A percentile compares a stretch with the other conserved stretches of the same genome.
phyloP scores from a whole-genome alignment of 2,113 vertebrate species.

The Xenotilapia leptura region DNA sequence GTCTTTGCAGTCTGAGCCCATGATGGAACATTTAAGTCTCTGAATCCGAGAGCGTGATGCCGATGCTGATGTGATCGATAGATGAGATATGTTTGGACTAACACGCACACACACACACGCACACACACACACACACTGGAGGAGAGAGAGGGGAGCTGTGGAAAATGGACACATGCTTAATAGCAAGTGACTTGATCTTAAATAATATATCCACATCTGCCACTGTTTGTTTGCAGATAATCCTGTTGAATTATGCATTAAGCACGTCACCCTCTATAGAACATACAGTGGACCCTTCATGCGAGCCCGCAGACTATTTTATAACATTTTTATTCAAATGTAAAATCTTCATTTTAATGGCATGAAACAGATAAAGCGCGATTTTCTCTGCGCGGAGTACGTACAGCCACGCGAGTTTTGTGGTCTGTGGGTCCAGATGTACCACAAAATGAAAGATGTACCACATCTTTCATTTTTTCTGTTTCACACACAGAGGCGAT shows the following conservation, averaged over 20 bases:
- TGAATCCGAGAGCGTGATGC: not conserved
- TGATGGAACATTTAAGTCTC: not conserved
- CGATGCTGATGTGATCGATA: slow-evolving; percentile 34
- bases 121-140: not conserved
- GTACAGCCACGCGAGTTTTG: not conserved
- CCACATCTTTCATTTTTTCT: not conserved
- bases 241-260: slow-evolving; percentile 60
- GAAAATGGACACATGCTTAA: slow-evolving; percentile 57
- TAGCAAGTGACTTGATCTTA: slow-evolving; percentile 60
- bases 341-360: not conserved
- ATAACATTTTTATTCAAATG: not conserved
- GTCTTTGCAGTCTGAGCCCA: not conserved
- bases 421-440: not conserved
- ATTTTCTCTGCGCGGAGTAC: not conserved
- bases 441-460: not conserved
- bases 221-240: slow-evolving; percentile 61
- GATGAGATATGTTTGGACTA: slow-evolving; percentile 24
- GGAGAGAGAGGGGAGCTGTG: not conserved
- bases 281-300: slow-evolving; percentile 1
- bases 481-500: not conserved
- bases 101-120: not conserved
- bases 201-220: slow-evolving; percentile 69
- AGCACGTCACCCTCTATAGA: slow-evolving; percentile 31
- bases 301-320: not conserved
- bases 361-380: not conserved